phyloP scores from a whole-genome alignment of 2,888 invertebrate species.

The Conomelus anceps region DNA sequence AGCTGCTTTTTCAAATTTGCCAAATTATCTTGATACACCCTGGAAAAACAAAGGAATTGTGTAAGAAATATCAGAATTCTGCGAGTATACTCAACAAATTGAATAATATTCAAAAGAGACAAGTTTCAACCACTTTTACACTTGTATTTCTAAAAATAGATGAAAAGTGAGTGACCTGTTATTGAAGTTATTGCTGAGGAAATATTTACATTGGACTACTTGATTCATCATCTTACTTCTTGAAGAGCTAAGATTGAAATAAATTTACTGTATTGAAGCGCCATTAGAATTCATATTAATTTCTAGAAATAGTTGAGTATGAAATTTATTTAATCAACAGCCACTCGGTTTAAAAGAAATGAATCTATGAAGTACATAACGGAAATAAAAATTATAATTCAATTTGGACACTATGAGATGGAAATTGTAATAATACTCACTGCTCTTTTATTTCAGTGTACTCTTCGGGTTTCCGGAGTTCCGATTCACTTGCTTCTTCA shows the following conservation, averaged over 20 bases:
- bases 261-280: too few species aligned
- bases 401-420: too few species aligned
- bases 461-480: slow-evolving; percentile 72
- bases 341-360: too few species aligned
- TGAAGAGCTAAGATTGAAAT: too few species aligned
- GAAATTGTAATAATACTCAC: slow-evolving; percentile 47
- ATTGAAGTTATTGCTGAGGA: background rate
- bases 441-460: slow-evolving; percentile 83
- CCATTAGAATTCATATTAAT: too few species aligned
- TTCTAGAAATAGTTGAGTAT: too few species aligned
- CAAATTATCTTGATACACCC: slow-evolving; percentile 86
- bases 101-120: too few species aligned
- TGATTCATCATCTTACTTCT: too few species aligned
- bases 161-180: background rate
- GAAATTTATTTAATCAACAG: too few species aligned
- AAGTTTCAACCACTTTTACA: background rate
- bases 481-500: slow-evolving; percentile 95
- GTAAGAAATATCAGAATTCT: too few species aligned
- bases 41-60: slow-evolving; percentile 41
- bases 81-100: too few species aligned
- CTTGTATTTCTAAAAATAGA: background rate
- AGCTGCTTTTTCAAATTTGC: slow-evolving; percentile 81
- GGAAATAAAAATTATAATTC: background rate
- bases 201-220: too few species aligned
- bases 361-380: slow-evolving; percentile 36